phyloP scores from a whole-genome alignment of 2,888 invertebrate species.

The Pinctada fucata region DNA sequence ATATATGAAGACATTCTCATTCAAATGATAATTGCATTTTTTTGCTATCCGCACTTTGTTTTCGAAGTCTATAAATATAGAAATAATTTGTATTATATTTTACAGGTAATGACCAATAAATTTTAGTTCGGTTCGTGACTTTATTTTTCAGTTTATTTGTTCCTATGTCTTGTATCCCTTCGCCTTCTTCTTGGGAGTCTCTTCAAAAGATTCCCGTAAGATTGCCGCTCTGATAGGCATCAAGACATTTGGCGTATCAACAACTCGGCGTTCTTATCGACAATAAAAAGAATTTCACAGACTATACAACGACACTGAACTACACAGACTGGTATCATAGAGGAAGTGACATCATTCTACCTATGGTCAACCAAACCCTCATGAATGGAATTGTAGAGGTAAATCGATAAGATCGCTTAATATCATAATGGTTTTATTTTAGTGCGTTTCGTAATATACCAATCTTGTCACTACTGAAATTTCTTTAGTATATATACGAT shows the following conservation, averaged over 20 bases:
- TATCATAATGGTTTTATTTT: too few species aligned
- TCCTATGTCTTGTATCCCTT: slow-evolving; percentile 94
- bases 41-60: too few species aligned
- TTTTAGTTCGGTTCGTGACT: too few species aligned
- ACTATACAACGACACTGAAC: slow-evolving; percentile 46
- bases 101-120: too few species aligned
- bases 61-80: too few species aligned
- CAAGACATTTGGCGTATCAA: slow-evolving; percentile 91
- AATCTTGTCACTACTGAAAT: too few species aligned
- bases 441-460: too few species aligned
- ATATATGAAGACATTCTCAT: too few species aligned
- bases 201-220: slow-evolving; percentile 82
- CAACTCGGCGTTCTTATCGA: slow-evolving; percentile 78
- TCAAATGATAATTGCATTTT: too few species aligned
- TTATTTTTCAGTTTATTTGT: slow-evolving; percentile 80
- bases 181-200: slow-evolving; percentile 89
- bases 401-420: neutral
- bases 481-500: too few species aligned
- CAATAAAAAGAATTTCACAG: slow-evolving; percentile 51
- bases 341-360: slow-evolving; percentile 50
- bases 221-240: slow-evolving; percentile 91
- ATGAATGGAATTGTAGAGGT: slow-evolving; percentile 59
- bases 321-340: slow-evolving; percentile 48
- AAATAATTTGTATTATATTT: too few species aligned
- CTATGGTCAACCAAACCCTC: slow-evolving; percentile 49